Evolutionary conservation across 1,140 invertebrate species (phyloP).

Genomic region (Penaeus chinensis): DNA sequence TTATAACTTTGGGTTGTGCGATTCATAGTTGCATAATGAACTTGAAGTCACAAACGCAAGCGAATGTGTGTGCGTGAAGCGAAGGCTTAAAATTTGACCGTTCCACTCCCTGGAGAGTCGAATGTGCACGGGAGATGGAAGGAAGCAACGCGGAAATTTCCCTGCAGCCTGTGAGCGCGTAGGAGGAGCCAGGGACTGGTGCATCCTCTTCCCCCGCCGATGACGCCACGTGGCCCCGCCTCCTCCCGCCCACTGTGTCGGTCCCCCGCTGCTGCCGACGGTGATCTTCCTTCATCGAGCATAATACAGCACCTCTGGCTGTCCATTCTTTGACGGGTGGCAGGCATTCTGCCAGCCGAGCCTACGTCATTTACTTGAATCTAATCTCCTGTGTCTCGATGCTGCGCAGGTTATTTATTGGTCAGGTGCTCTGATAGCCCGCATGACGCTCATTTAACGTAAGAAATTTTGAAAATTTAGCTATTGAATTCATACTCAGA

Average conservation of each 20-base stretch:
- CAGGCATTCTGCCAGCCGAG: constrained; percentile 16
- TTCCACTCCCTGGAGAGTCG: too few species aligned
- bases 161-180: neutral
- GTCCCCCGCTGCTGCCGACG: too few species aligned
- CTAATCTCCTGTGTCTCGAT: constrained; percentile 22
- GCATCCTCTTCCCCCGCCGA: constrained; percentile 41
- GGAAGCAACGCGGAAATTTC: neutral
- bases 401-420: constrained; percentile 26
- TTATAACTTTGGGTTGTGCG: too few species aligned
- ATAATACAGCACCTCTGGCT: constrained; percentile 25
- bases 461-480: constrained; percentile 60
- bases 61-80: too few species aligned
- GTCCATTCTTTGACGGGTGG: constrained; percentile 30
- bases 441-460: constrained; percentile 54
- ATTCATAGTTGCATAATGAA: too few species aligned
- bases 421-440: constrained; percentile 28
- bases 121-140: too few species aligned
- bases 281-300: too few species aligned
- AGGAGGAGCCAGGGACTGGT: constrained; percentile 7
- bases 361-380: constrained; percentile 34
- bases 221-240: neutral
- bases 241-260: neutral
- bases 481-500: constrained; percentile 53
- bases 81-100: too few species aligned
- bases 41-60: too few species aligned